Evolutionary conservation across 1,140 invertebrate genomes (phyloP).

Genomic region (Leptinotarsa lineolata): DNA sequence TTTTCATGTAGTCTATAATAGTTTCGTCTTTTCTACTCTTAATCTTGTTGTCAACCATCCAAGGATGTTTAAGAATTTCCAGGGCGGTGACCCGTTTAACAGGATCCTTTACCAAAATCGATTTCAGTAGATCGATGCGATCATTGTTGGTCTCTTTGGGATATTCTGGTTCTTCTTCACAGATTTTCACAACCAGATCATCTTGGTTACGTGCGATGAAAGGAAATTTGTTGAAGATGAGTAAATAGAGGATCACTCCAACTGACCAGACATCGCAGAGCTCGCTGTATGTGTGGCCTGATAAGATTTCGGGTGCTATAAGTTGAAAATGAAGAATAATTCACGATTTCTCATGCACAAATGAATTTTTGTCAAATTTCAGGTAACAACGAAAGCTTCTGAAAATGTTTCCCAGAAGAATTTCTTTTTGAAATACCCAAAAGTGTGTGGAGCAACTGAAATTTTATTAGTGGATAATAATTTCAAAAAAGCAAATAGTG

Average conservation of each 20-base stretch:
- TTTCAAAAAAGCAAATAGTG: too few species aligned
- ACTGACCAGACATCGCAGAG: conserved; percentile 66
- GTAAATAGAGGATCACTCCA: conserved; percentile 62
- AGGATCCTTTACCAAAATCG: conserved; percentile 60
- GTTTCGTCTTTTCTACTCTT: conserved; percentile 40
- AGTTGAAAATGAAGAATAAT: conserved; percentile 22
- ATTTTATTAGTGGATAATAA: too few species aligned
- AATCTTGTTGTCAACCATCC: conserved; percentile 54
- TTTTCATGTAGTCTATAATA: conserved; percentile 52
- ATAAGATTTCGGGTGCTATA: conserved; percentile 63
- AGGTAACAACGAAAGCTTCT: too few species aligned
- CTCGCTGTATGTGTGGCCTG: conserved; percentile 62
- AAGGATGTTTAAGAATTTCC: conserved; percentile 60
- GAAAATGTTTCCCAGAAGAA: too few species aligned
- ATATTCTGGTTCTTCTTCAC: conserved; percentile 43
- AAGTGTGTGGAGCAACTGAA: too few species aligned
- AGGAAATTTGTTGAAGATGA: conserved; percentile 55
- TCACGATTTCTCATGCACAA: too few species aligned
- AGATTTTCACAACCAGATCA: conserved; percentile 50
- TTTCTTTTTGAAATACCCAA: too few species aligned
- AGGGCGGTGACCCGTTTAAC: conserved; percentile 60
- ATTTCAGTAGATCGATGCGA: conserved; percentile 54
- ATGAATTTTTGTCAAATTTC: too few species aligned
- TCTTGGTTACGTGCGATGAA: conserved; percentile 52
- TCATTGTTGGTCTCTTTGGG: conserved; percentile 45